These are phyloP conservation scores for Girardinichthys multiradiatus DNA, from an alignment of 2,113 vertebrate genomes.

Conservation along the genomic window DNA sequence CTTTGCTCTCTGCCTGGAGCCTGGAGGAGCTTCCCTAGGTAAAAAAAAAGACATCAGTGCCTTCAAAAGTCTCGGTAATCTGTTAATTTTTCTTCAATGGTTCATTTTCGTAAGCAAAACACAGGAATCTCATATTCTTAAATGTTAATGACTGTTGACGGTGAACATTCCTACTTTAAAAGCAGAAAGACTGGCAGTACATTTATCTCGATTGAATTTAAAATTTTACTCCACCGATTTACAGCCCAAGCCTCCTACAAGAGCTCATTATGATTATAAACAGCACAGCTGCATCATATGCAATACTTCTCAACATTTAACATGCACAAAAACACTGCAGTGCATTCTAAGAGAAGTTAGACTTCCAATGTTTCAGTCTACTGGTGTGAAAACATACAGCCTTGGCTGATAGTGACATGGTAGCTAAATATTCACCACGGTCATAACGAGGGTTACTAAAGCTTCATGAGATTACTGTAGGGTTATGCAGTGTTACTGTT, in stretches of 20 bases:
- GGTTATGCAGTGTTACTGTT: background rate
- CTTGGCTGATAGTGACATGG: background rate
- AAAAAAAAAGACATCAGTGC: slow-evolving; percentile 17
- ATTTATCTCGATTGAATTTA: slow-evolving; percentile 2
- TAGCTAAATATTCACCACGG: background rate
- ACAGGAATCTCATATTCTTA: background rate
- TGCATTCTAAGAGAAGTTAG: background rate
- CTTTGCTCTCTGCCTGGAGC: slow-evolving; percentile 90
- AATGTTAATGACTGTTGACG: background rate
- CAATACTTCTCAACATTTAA: background rate
- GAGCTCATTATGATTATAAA: background rate
- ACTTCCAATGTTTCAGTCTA: background rate
- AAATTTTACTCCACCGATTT: background rate
- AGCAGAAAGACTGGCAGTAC: background rate
- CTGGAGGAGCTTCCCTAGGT: slow-evolving; percentile 92
- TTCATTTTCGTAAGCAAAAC: slow-evolving; percentile 1
- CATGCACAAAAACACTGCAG: background rate
- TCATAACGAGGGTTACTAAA: background rate
- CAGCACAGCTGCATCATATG: background rate
- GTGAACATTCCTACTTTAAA: background rate
- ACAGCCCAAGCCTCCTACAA: background rate
- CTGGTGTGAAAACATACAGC: too few relatives aligned
- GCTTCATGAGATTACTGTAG: background rate
- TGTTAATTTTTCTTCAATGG: background rate
- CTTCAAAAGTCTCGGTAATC: background rate